phyloP scores from a whole-genome alignment of 2,888 invertebrate species.

The Cactoblastis cactorum region DNA sequence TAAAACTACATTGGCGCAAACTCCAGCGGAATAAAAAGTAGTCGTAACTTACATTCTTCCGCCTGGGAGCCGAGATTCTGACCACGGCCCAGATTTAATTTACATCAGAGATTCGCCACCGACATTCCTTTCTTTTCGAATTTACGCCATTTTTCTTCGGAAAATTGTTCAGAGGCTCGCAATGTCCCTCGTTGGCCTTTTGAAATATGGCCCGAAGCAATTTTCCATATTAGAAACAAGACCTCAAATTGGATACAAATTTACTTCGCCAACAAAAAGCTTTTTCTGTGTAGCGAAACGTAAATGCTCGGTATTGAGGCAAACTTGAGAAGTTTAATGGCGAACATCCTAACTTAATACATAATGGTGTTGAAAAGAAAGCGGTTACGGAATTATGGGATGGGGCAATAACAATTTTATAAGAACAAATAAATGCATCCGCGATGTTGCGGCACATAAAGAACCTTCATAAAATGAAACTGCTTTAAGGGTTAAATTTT shows the following conservation, averaged over 20 bases:
- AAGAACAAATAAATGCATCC: slow-evolving; percentile 64
- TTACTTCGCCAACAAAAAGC: slow-evolving; percentile 21
- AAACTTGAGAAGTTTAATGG: slow-evolving; percentile 40
- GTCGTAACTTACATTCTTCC: slow-evolving; percentile 31
- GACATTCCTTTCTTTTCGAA: slow-evolving; percentile 24
- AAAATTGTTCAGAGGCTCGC: not conserved
- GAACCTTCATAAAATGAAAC: slow-evolving; percentile 59
- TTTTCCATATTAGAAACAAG: not conserved
- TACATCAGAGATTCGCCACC: slow-evolving; percentile 31
- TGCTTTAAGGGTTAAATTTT: slow-evolving; percentile 73
- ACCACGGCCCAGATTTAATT: slow-evolving; percentile 44
- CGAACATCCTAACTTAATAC: slow-evolving; percentile 32
- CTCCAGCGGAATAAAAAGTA: slow-evolving; percentile 16
- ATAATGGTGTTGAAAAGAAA: slow-evolving; percentile 34
- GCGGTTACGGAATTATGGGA: slow-evolving; percentile 41
- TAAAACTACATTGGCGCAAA: not conserved
- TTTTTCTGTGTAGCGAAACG: slow-evolving; percentile 26
- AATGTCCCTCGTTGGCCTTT: not conserved
- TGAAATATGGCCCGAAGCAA: not conserved
- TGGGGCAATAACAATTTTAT: slow-evolving; percentile 58
- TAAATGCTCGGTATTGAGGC: slow-evolving; percentile 41
- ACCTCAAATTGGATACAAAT: not conserved
- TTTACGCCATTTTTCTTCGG: slow-evolving; percentile 24
- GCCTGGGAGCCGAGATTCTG: slow-evolving; percentile 31
- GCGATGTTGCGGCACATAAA: slow-evolving; percentile 51